A percentile compares a stretch with the other conserved stretches of the same genome.
Evolutionary conservation across 1,140 invertebrate genomes (phyloP).

Genomic region (Drosophila watanabei): DNA sequence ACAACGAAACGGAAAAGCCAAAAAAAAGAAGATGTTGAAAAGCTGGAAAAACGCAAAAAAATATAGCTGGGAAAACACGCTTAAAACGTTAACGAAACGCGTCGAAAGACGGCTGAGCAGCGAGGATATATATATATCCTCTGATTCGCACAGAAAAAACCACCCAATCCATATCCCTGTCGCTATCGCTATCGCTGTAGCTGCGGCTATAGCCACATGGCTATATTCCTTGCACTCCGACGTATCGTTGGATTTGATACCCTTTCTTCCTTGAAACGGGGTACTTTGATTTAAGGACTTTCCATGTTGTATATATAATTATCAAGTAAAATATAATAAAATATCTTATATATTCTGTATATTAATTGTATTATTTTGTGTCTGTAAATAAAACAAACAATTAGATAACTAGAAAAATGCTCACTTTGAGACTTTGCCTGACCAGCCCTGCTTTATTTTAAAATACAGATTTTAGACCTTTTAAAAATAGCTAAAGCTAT

Average conservation of each 20-base stretch:
- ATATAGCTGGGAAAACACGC: constrained; percentile 22
- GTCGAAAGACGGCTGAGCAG: constrained; percentile 48
- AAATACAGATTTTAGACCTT: not conserved
- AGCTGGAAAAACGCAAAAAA: constrained; percentile 11
- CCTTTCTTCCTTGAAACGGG: not conserved
- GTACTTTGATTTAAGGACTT: not conserved
- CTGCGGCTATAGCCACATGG: constrained; percentile 22
- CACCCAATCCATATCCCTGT: constrained; percentile 24
- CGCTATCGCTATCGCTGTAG: constrained; percentile 33
- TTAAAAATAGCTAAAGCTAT: not conserved
- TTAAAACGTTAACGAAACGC: constrained; percentile 43
- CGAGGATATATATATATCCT: constrained; percentile 20
- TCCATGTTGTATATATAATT: not conserved
- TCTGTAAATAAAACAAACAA: no score
- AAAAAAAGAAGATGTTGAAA: constrained; percentile 1
- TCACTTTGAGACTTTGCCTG: not conserved
- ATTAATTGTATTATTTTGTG: not conserved
- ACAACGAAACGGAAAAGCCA: not conserved
- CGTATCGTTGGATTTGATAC: constrained; percentile 15
- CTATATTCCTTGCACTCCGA: not conserved
- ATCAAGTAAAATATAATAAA: no score
- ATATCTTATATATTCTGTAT: not conserved
- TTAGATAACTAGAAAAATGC: no score
- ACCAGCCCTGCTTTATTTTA: no score
- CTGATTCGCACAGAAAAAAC: constrained; percentile 9